A percentile compares a stretch with the other conserved stretches of the same genome.
Conservation (phyloP, 2,113 vertebrate species). For the Peucedramus taeniatus region DNA sequence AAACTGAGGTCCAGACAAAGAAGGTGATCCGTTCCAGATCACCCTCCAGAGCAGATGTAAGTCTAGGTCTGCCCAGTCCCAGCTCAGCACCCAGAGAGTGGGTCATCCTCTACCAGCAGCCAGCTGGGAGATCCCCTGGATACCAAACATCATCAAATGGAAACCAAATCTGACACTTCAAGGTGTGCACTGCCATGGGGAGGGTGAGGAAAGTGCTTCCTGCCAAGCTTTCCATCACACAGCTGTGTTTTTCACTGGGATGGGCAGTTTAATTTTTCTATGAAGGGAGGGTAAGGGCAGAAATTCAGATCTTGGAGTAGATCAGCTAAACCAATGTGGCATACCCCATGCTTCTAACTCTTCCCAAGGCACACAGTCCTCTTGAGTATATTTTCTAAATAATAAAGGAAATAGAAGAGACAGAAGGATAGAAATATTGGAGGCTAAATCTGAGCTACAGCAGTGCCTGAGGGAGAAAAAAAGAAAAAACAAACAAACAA, state of each 20-base stretch:
- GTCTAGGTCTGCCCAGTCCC: not conserved
- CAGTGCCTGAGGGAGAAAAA: not conserved
- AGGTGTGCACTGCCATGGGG: not conserved
- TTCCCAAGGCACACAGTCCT: not conserved
- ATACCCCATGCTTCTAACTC: not conserved
- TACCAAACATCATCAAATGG: not conserved
- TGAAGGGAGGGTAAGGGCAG: not conserved
- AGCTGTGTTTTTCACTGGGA: not conserved
- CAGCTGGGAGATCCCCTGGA: not conserved
- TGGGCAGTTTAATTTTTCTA: not conserved
- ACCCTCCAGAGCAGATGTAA: not conserved
- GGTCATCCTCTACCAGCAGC: not conserved
- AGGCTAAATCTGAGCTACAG: constrained; percentile 19
- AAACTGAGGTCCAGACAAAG: not conserved
- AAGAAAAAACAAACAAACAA: not conserved
- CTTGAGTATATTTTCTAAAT: constrained; percentile 20
- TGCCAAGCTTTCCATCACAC: not conserved
- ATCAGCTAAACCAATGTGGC: not conserved
- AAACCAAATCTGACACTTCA: not conserved
- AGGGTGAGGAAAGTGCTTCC: not conserved
- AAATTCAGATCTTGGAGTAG: not conserved
- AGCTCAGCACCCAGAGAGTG: not conserved
- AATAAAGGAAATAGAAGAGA: constrained; percentile 41
- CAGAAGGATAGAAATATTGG: constrained; percentile 46
- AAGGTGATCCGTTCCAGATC: not conserved